Conservation (phyloP, 2,888 invertebrate genomes). For the Drosophila heteroneura region DNA sequence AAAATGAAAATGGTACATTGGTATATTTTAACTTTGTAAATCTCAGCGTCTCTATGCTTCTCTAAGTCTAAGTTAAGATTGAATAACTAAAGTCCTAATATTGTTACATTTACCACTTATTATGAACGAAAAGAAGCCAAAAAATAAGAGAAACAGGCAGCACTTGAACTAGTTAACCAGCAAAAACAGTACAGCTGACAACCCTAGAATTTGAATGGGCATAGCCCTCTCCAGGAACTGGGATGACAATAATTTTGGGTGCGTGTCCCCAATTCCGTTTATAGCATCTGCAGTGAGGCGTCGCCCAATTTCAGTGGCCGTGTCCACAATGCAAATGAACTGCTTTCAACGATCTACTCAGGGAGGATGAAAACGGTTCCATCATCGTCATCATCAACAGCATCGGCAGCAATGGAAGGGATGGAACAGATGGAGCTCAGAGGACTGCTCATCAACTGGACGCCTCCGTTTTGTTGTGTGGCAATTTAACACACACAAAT, state of each 20-base stretch:
- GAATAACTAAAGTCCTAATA: background rate
- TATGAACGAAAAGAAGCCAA: background rate
- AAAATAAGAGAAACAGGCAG: no score
- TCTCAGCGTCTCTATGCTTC: background rate
- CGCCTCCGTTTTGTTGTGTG: constrained; percentile 49
- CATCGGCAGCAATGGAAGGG: background rate
- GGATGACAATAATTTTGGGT: constrained; percentile 11
- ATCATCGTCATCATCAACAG: constrained; percentile 30
- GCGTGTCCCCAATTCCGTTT: constrained; percentile 49
- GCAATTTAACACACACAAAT: constrained; percentile 74
- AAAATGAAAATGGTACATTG: background rate
- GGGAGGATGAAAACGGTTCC: constrained; percentile 18
- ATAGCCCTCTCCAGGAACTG: background rate
- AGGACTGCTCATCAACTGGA: constrained; percentile 30
- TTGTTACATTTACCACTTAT: background rate
- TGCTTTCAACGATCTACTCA: constrained; percentile 58
- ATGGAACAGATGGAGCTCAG: background rate
- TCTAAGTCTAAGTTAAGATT: background rate
- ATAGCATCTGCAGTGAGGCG: constrained; percentile 55
- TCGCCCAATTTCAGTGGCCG: constrained; percentile 63
- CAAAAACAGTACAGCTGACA: background rate
- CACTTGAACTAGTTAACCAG: background rate
- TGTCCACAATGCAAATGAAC: constrained; percentile 75
- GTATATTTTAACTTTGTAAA: background rate
- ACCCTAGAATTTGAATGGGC: background rate